Evolutionary conservation across 2,888 invertebrate genomes (phyloP).

Genomic region (Rhamphomyia laevipes): DNA sequence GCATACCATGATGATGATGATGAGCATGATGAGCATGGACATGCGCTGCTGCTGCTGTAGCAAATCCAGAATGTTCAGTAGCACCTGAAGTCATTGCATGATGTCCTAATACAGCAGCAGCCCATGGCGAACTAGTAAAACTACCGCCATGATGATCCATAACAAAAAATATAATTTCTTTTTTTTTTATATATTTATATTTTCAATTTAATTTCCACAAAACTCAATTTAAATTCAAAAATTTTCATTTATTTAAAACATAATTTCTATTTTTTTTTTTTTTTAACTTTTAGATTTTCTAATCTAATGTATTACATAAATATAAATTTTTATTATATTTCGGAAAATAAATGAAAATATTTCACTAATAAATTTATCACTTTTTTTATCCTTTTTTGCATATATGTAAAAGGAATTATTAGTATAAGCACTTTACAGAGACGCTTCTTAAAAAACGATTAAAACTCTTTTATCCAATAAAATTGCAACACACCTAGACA

Average conservation of each 20-base stretch:
- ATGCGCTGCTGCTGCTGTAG: slow-evolving; percentile 39
- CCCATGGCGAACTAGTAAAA: slow-evolving; percentile 66
- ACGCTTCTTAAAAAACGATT: no score
- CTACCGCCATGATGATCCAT: slow-evolving; percentile 73
- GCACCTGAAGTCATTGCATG: slow-evolving; percentile 32
- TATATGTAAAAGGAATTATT: no score
- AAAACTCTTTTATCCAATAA: no score
- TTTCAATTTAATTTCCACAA: slow-evolving; percentile 7
- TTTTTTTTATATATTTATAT: slow-evolving; percentile 4
- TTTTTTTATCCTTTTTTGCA: no score
- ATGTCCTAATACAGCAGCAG: slow-evolving; percentile 61
- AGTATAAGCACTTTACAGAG: no score
- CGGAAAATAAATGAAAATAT: no score
- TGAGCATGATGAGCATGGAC: slow-evolving; percentile 35
- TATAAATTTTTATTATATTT: neutral
- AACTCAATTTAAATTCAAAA: slow-evolving; percentile 10
- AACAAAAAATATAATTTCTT: neutral
- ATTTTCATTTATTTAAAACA: slow-evolving; percentile 2
- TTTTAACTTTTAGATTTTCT: slow-evolving; percentile 9
- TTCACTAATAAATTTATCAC: no score
- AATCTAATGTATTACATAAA: neutral
- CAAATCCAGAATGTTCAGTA: slow-evolving; percentile 33
- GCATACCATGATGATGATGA: slow-evolving; percentile 55
- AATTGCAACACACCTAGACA: no score
- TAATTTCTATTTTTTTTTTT: slow-evolving; percentile 1